Evolutionary conservation across 2,888 invertebrate genomes (phyloP), one percentile per base, ranked within the genome.

Genomic region (Trissonchulus latispiculum): DNA sequence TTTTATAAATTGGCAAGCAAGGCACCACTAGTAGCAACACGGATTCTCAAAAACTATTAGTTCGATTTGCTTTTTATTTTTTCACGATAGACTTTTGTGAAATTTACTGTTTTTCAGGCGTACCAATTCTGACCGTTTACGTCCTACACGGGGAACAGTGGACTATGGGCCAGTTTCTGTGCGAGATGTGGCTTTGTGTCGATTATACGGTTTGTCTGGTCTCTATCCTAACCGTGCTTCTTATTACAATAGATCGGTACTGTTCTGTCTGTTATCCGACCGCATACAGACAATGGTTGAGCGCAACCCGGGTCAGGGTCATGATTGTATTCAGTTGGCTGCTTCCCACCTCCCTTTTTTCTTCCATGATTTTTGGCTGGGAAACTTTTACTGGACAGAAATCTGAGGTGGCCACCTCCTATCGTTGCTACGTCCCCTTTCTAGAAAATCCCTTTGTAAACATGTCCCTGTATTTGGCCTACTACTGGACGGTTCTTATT

Each of bases 281-380:
- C 36, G 78, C 77, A 72, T 82, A 82, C 74, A 73, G 83, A 2
- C 79, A 81, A 75, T 82, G 82, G 82, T 81, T 81, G 73, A 79
- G 96, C 1, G 93, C 95, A 81, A 90, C 90, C 76, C 89, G 91
- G 79, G 95, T 96, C 18, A 66, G 18, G 67, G 33, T 61, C 31
- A 75, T 80, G 36, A 83, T 82, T 61, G 71, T 80, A 67, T 69
- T 80, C 68, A 80, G 80, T 1, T 82, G 82, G 82, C 59, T 82
- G 2, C 64, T 83, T 61, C 81, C 82, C 1, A 78, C 79, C 61
- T 70, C 78, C 64, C 77, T 83, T 36, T 82, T 82, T 74, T 80
- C 81, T 61, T 76, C 81, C 36, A 82, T 81, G 80, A 82, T 82
- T 69, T 81, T 81, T 72, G 81, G 80, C 1, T 82, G 82, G 82